These are phyloP conservation scores for Pelodiscus sinensis DNA, from an alignment of 2,113 vertebrate genomes.

Conservation along the genomic window DNA sequence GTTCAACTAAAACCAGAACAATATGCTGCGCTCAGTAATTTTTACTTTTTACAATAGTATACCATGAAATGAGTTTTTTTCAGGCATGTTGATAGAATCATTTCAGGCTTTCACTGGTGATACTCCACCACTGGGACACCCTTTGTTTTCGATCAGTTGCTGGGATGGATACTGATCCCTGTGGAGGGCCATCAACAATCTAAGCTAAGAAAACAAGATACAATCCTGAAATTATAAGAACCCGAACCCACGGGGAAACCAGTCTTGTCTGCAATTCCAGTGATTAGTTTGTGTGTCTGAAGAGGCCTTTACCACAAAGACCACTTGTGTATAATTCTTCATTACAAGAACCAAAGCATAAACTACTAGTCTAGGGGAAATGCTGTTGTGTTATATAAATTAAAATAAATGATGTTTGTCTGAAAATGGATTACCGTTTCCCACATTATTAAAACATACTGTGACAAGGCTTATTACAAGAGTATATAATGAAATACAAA, in stretches of 20 bases:
- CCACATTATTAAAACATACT: background rate
- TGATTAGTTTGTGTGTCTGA: background rate
- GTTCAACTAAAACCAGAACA: background rate
- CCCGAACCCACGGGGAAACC: background rate
- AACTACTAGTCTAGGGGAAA: background rate
- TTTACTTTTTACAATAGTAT: background rate
- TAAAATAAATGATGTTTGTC: background rate
- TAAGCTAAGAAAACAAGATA: accelerated
- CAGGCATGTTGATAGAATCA: background rate
- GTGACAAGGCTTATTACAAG: background rate
- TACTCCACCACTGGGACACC: background rate
- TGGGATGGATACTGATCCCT: background rate
- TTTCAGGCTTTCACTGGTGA: background rate
- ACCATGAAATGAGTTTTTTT: background rate
- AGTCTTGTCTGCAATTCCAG: background rate
- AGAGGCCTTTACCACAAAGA: background rate
- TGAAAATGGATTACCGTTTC: background rate
- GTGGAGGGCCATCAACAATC: background rate
- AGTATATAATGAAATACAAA: background rate
- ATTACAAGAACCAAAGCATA: background rate
- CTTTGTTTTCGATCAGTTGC: background rate
- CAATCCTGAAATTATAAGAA: background rate
- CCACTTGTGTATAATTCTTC: background rate
- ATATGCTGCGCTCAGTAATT: background rate
- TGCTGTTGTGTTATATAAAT: background rate